These are phyloP conservation scores for Rhabditoides inermis DNA, from an alignment of 2,888 invertebrate genomes.

Conservation along the genomic window DNA sequence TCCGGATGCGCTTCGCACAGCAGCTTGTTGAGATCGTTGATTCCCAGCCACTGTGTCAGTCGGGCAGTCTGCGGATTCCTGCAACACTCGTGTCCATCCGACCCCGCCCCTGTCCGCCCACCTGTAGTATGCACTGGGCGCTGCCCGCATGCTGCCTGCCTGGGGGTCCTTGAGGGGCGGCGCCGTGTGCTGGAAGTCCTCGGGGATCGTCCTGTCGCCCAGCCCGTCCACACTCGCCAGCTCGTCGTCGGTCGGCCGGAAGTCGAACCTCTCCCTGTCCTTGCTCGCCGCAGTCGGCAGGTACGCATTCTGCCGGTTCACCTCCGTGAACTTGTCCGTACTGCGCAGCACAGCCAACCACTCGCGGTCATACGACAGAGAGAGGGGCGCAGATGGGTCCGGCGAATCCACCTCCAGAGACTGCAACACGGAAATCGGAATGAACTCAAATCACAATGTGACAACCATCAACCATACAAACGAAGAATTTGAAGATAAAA, in stretches of 20 bases:
- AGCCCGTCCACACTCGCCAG: conserved; percentile 63
- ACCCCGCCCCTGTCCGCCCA: conserved; percentile 1
- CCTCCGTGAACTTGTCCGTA: conserved; percentile 63
- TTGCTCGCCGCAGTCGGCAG: conserved; percentile 18
- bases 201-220: conserved; percentile 65
- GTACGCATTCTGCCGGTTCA: neutral
- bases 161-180: conserved; percentile 56
- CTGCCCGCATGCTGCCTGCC: conserved; percentile 1
- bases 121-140: conserved; percentile 25
- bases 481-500: too few relatives aligned
- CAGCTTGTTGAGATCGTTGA: conserved; percentile 39
- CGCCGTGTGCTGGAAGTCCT: conserved; percentile 72
- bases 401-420: conserved; percentile 27
- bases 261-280: conserved; percentile 60
- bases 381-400: conserved; percentile 19
- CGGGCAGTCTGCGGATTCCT: conserved; percentile 44
- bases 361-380: conserved; percentile 74
- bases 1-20: conserved; percentile 18
- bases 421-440: conserved; percentile 8
- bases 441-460: neutral
- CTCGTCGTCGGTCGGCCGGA: conserved; percentile 52
- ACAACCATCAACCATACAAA: neutral
- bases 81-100: neutral
- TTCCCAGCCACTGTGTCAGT: conserved; percentile 42
- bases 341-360: conserved; percentile 80